phyloP scores from a whole-genome alignment of 64 coral and sea anemone genomes.

The Stichodactyla mertensii region DNA sequence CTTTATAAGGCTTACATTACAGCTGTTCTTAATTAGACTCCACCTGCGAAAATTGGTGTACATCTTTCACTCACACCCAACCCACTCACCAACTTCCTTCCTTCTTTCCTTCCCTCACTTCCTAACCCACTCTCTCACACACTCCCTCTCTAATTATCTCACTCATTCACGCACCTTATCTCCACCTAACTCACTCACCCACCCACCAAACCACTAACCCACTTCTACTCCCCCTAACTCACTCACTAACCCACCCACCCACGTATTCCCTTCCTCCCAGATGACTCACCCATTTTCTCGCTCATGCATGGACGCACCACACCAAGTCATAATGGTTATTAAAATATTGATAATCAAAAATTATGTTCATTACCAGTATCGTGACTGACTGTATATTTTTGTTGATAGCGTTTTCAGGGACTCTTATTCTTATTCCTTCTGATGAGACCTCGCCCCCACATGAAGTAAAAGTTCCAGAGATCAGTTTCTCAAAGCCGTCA shows the following conservation, averaged over 20 bases:
- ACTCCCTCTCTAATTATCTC: background rate
- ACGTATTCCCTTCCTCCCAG: background rate
- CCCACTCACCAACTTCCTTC: background rate
- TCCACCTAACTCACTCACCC: too few species aligned
- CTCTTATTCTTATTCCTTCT: background rate
- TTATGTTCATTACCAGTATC: background rate
- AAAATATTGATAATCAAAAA: background rate
- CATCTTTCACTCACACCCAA: background rate
- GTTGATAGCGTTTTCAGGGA: conserved; percentile 3
- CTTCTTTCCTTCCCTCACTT: background rate
- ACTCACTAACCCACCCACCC: background rate
- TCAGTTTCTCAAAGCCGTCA: background rate
- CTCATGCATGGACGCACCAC: background rate
- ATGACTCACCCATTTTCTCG: background rate
- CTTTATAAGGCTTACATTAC: background rate
- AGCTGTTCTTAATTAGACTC: background rate
- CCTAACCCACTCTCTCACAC: too few species aligned
- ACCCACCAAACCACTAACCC: background rate
- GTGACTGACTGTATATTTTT: conserved; percentile 1
- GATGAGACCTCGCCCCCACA: background rate
- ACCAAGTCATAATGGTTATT: background rate
- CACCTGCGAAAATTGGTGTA: background rate
- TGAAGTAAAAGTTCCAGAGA: background rate
- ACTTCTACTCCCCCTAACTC: background rate
- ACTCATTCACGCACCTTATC: too few species aligned